Base-by-base conservation (phyloP, 2,888 invertebrate species). In the Eulithis testata region DNA sequence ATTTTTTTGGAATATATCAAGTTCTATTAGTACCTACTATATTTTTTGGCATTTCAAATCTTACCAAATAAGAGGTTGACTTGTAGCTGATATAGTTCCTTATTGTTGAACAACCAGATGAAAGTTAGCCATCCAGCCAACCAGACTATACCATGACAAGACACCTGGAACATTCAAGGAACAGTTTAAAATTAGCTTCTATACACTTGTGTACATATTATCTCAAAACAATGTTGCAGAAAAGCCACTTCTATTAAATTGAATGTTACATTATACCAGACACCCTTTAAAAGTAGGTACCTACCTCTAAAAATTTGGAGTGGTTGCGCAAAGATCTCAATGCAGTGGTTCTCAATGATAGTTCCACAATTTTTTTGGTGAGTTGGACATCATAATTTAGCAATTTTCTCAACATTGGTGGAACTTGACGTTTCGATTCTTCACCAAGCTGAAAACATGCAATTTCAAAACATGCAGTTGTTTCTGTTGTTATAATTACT, bases 81-180 rank as follows among this genome's bases (percentile, higher is more conserved):
- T 94, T 98, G 96, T 87, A 97, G 94, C 89, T 97, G 96, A 79
- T 97, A 95, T 37, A 97, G 88, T 8, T 94, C 90, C 71, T 94
- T 94, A 74, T 94, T 95, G 79, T 96, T 95, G 36, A 96, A 91
- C 49, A 97, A 84, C 96, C 97, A 97, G 70, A 97, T 95, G 70
- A 96, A 96, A 4, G 95, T 95, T 31, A 97, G 86, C 95, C 96
- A 96, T 31, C 95, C 94, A 6, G 95, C 94, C 57, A 98, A 86
- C 98, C 98, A 98, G 4, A 96, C 95, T 56, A 98, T 94, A 8
- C 98, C 98, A 91, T 98, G 97, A 79, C 98, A 98, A 6, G 97
- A 97, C 73, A 97, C 94, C 96, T 97, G 80, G 59, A 70, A 74
- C n/a, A 4, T 51, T 11, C 21, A 54, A n/a, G 8, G 12, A 12